Percentiles rank a stretch among this genome's conserved stretches.
These are phyloP conservation scores for Amphilophus citrinellus DNA, from an alignment of 2,113 vertebrate species.

Conservation along the genomic window DNA sequence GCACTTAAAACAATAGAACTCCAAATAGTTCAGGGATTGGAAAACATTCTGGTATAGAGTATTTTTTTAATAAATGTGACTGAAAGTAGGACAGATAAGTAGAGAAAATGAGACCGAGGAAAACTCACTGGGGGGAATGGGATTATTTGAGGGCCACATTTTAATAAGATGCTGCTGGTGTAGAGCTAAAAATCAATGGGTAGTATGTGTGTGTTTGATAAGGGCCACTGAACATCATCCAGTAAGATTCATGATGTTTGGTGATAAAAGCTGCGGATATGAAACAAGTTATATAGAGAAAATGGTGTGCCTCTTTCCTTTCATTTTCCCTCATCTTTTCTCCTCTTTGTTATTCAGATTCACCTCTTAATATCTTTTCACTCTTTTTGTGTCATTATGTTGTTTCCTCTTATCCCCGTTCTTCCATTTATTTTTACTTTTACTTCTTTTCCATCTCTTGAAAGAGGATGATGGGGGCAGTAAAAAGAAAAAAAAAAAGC, in stretches of 20 bases:
- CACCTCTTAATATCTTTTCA: conserved; percentile 12
- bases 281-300: conserved; percentile 12
- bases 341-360: conserved; percentile 15
- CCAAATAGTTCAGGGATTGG: conserved; percentile 44
- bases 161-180: conserved; percentile 31
- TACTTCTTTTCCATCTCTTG: not conserved
- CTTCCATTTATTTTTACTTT: not conserved
- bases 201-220: conserved; percentile 28
- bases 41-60: conserved; percentile 14
- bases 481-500: conserved; percentile 33
- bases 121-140: conserved; percentile 3
- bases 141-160: conserved; percentile 20
- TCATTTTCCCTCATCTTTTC: not conserved
- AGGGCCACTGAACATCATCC: not conserved
- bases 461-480: conserved; percentile 16
- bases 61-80: conserved; percentile 39
- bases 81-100: conserved; percentile 57
- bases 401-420: not conserved
- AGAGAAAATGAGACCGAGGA: conserved; percentile 23
- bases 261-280: conserved; percentile 15
- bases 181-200: conserved; percentile 13
- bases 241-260: not conserved
- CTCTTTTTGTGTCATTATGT: not conserved
- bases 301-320: not conserved
- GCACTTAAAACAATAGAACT: conserved; percentile 25